These are phyloP conservation scores for Podotricha telesiphe DNA, from an alignment of 2,888 invertebrate genomes.

Conservation along the genomic window DNA sequence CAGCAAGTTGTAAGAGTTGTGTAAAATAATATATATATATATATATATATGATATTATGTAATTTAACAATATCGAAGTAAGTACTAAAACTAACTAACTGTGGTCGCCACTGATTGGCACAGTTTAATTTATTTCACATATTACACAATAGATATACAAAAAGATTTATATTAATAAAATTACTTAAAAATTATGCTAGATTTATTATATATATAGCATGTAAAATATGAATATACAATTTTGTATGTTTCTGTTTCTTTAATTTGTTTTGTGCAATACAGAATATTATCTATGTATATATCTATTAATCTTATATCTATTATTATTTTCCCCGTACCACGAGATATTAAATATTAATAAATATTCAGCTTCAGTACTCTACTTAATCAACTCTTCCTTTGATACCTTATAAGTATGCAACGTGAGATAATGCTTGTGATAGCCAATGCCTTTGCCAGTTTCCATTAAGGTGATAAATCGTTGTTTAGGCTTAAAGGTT, in stretches of 20 bases:
- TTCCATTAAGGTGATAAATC: slow-evolving; percentile 16
- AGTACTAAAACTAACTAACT: slow-evolving; percentile 1
- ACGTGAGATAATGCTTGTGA: slow-evolving; percentile 1
- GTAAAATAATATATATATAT: too few relatives aligned
- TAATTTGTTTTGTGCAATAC: too few relatives aligned
- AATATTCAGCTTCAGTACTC: slow-evolving; percentile 11
- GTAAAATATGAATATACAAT: too few relatives aligned
- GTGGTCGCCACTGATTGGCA: slow-evolving; percentile 18
- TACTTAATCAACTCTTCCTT: slow-evolving; percentile 4
- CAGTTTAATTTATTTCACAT: slow-evolving; percentile 4
- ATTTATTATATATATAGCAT: too few relatives aligned
- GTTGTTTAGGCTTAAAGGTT: neutral
- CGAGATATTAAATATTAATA: slow-evolving; percentile 4
- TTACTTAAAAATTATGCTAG: too few relatives aligned
- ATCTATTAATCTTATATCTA: too few relatives aligned
- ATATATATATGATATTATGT: too few relatives aligned
- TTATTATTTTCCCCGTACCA: neutral
- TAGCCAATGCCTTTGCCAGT: neutral
- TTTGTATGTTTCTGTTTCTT: too few relatives aligned
- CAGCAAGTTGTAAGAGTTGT: too few relatives aligned
- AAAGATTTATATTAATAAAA: too few relatives aligned
- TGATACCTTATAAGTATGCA: slow-evolving; percentile 20
- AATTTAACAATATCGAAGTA: too few relatives aligned
- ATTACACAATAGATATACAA: neutral
- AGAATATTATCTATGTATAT: too few relatives aligned